phyloP scores from a whole-genome alignment of 2,797 vertebrate species.

The Pseudopleuronectes americanus region DNA sequence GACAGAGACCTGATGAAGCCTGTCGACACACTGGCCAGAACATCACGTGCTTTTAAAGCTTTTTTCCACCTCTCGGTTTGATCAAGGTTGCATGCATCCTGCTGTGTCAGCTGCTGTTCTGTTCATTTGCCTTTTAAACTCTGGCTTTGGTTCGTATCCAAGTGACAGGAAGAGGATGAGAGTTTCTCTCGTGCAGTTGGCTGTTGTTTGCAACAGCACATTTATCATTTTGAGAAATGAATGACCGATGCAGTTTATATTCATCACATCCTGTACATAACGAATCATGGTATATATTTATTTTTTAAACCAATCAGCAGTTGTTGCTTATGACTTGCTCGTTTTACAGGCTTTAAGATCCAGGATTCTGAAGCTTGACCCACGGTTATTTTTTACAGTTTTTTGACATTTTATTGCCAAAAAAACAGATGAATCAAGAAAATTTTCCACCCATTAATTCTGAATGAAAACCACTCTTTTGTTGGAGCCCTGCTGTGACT shows the following conservation, averaged over 20 bases:
- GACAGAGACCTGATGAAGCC: conserved; percentile 19
- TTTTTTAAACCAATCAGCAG: too few relatives aligned
- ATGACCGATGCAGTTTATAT: conserved; percentile 17
- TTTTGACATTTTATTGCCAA: too few relatives aligned
- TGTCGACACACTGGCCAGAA: background rate
- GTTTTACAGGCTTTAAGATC: too few relatives aligned
- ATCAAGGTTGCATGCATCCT: conserved; percentile 27
- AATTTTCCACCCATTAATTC: too few relatives aligned
- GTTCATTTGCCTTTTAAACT: conserved; percentile 42
- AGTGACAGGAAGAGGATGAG: conserved; percentile 13
- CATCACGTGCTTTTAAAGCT: conserved; percentile 6
- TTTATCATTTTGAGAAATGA: conserved; percentile 29
- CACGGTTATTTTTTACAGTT: too few relatives aligned
- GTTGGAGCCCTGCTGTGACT: too few relatives aligned
- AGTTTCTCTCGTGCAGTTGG: conserved; percentile 7
- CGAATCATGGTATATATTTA: conserved; percentile 29
- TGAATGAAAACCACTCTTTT: too few relatives aligned
- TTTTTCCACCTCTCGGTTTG: conserved; percentile 3
- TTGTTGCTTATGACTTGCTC: too few relatives aligned
- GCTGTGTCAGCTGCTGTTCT: conserved; percentile 31
- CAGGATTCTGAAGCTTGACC: too few relatives aligned
- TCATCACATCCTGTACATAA: conserved; percentile 19
- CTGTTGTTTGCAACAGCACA: conserved; percentile 17
- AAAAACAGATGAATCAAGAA: too few relatives aligned
- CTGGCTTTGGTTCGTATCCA: conserved; percentile 15